These are phyloP conservation scores for Ligdia adustata DNA, from an alignment of 2,888 invertebrate species.

Conservation along the genomic window DNA sequence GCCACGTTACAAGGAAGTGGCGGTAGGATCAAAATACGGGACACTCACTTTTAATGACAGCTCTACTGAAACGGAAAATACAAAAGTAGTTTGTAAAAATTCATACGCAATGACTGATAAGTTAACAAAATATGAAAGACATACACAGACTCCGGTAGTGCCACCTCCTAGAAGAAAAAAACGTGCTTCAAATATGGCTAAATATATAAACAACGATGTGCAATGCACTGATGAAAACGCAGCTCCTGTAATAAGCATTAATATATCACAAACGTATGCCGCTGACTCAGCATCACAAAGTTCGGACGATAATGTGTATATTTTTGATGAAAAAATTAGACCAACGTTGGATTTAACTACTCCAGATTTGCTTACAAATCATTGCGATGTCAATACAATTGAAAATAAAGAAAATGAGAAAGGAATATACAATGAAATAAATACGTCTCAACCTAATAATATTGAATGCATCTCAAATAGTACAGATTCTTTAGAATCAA, in stretches of 20 bases:
- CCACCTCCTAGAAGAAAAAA: conserved; percentile 67
- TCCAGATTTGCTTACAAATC: conserved; percentile 85
- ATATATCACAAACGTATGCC: conserved; percentile 82
- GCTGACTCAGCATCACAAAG: conserved; percentile 69
- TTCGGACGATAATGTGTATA: conserved; percentile 74
- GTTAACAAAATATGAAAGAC: conserved; percentile 50
- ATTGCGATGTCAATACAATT: conserved; percentile 43
- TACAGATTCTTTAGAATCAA: conserved; percentile 25
- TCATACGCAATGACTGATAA: conserved; percentile 72
- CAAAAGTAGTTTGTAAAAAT: conserved; percentile 53
- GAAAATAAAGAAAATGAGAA: conserved; percentile 35
- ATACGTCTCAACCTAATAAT: conserved; percentile 21
- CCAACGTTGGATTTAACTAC: conserved; percentile 59
- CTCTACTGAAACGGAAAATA: conserved; percentile 62
- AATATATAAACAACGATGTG: conserved; percentile 39
- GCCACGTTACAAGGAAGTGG: conserved; percentile 75
- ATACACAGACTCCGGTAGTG: conserved; percentile 63
- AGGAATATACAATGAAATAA: conserved; percentile 29
- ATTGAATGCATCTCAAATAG: conserved; percentile 4
- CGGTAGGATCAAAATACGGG: conserved; percentile 64
- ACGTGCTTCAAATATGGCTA: conserved; percentile 31
- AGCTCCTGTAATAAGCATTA: conserved; percentile 83
- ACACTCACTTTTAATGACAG: conserved; percentile 59
- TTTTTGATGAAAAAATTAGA: conserved; percentile 4
- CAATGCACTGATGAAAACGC: conserved; percentile 51